phyloP scores from a whole-genome alignment of 1,140 invertebrate species.

The Apolygus lucorum region DNA sequence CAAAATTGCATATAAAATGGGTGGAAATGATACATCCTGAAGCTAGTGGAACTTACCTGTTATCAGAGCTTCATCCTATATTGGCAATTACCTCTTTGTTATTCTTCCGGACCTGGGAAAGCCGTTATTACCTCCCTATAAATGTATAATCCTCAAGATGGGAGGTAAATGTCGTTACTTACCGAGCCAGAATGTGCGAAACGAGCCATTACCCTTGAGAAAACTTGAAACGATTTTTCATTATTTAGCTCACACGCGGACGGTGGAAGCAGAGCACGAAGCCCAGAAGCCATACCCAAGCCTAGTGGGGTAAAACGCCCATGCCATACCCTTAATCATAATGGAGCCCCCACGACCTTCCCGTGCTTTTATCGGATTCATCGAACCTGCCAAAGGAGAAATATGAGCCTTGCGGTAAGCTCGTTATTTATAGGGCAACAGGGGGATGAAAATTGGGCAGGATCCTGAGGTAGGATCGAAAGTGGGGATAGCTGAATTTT shows the following conservation, averaged over 20 bases:
- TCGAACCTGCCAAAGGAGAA: background rate
- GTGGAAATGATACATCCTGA: too few species aligned
- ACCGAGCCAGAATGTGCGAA: too few species aligned
- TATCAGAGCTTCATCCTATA: too few species aligned
- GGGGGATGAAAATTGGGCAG: background rate
- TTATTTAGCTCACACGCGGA: background rate
- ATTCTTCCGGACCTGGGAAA: too few species aligned
- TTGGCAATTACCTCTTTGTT: too few species aligned
- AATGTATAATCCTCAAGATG: too few species aligned
- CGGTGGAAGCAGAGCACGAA: background rate
- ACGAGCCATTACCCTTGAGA: background rate
- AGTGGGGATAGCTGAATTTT: too few species aligned
- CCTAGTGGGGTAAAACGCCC: background rate
- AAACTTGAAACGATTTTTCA: background rate
- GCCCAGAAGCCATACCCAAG: background rate
- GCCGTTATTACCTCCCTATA: too few species aligned
- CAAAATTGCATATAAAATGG: too few species aligned
- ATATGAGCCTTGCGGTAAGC: background rate
- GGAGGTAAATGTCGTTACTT: too few species aligned
- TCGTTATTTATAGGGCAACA: background rate
- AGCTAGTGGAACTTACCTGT: too few species aligned
- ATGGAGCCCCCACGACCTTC: background rate
- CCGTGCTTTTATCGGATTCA: background rate
- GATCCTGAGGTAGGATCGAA: background rate
- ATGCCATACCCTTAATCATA: background rate